Base-by-base conservation (phyloP, 37 sponge, comb jelly and placozoan species). In the Amphimedon queenslandica region DNA sequence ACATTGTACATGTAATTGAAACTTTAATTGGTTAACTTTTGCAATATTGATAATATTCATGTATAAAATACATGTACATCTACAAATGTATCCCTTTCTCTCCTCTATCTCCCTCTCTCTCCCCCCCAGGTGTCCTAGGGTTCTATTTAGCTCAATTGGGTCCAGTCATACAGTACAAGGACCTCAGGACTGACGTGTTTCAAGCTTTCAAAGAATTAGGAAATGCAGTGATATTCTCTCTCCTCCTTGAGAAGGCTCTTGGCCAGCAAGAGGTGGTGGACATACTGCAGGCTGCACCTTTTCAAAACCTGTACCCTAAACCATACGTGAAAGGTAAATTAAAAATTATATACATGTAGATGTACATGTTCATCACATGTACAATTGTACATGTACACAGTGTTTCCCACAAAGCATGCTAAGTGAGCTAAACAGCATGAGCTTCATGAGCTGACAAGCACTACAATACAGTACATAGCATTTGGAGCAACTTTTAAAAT, bases 131-230 rank as follows among this genome's bases (percentile, higher is more conserved):
- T 55, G 95, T 97, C 42, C 74, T 94, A 3, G 95, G 82, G 24
- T 94, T 94, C 92, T 97, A 94, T 82, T 81, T 94, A 31, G 88
- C 93, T 18, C 90, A 97, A 81, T 67, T 97, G 65, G 73, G 86
- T 34, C 85, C 92, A 10, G 90, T 98, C 16, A 67, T 94, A 66
- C 83, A 86, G 55, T 98, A 94, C 79, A 67, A 90, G 2, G 92
- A 88, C 47, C 79, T 98, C 56, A 85, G 81, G 42, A 98, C 95
- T 3, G 93, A 91, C 40, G 99, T 98, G 40, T 94, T 98, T 80
- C 99, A 98, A 68, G 80, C 79, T 16, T 92, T 98, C 82, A 94
- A 88, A 69, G 99, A 98, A 66, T 74, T 98, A 34, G 99, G 99
- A 0, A 98, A 98, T 69, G 85, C 93, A 0, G 79, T 94, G 23